These are phyloP conservation scores for Sinella curviseta DNA, from an alignment of 1,140 invertebrate genomes.

Conservation along the genomic window DNA sequence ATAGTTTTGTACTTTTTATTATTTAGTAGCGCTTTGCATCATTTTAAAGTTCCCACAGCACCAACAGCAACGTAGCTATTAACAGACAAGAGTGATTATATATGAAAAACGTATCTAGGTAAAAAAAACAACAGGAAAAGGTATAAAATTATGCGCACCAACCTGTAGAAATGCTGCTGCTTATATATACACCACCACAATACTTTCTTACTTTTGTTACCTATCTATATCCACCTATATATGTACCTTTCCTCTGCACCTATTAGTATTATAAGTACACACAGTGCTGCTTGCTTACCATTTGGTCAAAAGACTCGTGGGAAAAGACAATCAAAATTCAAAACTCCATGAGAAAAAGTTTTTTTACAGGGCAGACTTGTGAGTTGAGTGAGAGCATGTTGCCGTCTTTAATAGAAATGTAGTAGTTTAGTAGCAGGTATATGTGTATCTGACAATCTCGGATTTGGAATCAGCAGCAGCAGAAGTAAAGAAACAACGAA, in stretches of 20 bases:
- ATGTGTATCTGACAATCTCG: background rate
- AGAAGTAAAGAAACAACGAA: too few species aligned
- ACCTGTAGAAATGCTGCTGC: too few species aligned
- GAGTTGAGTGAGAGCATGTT: too few species aligned
- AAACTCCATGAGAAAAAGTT: conserved; percentile 41
- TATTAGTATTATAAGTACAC: background rate
- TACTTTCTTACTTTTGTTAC: too few species aligned
- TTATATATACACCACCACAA: too few species aligned
- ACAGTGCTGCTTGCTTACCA: background rate
- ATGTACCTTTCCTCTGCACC: too few species aligned
- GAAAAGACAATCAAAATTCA: conserved; percentile 35
- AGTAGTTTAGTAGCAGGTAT: too few species aligned
- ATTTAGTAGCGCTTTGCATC: too few species aligned
- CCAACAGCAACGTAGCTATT: background rate
- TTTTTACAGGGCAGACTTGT: conserved; percentile 18
- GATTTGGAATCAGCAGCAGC: background rate
- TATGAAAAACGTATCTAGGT: too few species aligned
- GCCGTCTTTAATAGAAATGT: conserved; percentile 5
- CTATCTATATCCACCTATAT: too few species aligned
- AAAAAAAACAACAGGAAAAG: conserved; percentile 18
- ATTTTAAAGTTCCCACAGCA: conserved; percentile 14
- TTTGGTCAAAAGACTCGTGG: conserved; percentile 46
- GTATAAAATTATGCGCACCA: background rate
- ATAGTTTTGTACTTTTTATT: too few species aligned
- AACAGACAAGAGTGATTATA: too few species aligned